Evolutionary conservation across 1,140 invertebrate species (phyloP), one percentile per base, ranked within the genome.

Genomic region (Mercenaria mercenaria): DNA sequence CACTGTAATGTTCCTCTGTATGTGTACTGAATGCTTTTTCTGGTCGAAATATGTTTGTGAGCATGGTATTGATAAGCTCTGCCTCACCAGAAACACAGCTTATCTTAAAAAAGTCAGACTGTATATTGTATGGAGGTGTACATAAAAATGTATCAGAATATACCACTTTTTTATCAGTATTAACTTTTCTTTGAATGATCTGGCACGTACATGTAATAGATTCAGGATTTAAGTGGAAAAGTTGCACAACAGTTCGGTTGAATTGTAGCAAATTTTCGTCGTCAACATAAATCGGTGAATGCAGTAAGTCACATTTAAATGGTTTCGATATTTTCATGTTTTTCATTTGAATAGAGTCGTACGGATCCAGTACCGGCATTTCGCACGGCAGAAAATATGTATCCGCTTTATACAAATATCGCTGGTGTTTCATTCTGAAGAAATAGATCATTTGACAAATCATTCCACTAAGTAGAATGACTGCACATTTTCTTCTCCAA

Each of bases 341-440:
- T 41, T 96, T 95, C 90, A 96, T 96, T 23, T 98, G 97, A 29
- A 97, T 97, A 8, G 96, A 94, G 88, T 98, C 97, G 80, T 97
- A 97, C 0, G 98, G 97, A 91, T 97, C 97, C 72, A 98, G 96
- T 15, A 97, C 97, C 0, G 98, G 98, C 91, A 99, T 98, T 1
- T 97, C 97, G 94, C 98, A 99, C 32, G 98, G 97, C 13, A 79
- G 23, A 13, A 26, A 34, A 23, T 79, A 79, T 0, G 43, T 79
- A 56, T 56, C 76, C 23, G 56, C 32, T 52, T 72, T 72, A 26
- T 39, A 72, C 1, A 34, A 11, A 56, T 37, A 56, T 13, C 34
- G 1, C 1, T 29, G 3, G 3, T 56, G 52, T 23, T 56, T 8
- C 8, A 8, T 23, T 20, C n/a, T 56, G 52, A 56, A 56, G 20